Percentiles rank a stretch among this genome's conserved stretches.
phyloP scores from a whole-genome alignment of 2,113 vertebrate species.

The Acrocephalus kingi region DNA sequence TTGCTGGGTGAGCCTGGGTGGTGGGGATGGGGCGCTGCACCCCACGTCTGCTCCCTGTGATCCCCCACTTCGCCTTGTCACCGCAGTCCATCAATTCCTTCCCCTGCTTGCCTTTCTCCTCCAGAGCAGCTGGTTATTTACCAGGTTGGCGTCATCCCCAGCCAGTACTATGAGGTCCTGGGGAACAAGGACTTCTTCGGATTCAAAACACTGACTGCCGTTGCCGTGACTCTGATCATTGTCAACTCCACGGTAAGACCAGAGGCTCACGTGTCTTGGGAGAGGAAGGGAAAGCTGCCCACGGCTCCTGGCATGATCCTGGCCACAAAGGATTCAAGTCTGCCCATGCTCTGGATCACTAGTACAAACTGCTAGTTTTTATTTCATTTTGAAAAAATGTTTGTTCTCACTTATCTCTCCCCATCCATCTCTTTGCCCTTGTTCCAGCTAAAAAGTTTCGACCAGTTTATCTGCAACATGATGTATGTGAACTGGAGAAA shows the following conservation, averaged over 20 bases:
- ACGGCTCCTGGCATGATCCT: neutral
- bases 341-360: neutral
- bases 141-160: slow-evolving; percentile 93
- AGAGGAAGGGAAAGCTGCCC: neutral
- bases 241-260: slow-evolving; percentile 87
- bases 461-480: slow-evolving; percentile 91
- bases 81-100: neutral
- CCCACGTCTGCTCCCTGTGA: rapidly evolving
- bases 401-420: neutral
- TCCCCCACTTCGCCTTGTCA: neutral
- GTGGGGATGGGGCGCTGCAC: neutral
- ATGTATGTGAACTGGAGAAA: slow-evolving; percentile 93
- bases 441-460: slow-evolving; percentile 88
- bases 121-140: slow-evolving; percentile 95
- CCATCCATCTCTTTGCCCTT: neutral
- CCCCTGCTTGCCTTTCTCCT: neutral
- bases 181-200: slow-evolving; percentile 81
- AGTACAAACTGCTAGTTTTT: neutral
- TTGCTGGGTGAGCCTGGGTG: slow-evolving; percentile 80
- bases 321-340: neutral
- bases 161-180: slow-evolving; percentile 90
- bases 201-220: slow-evolving; percentile 80
- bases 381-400: neutral
- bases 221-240: slow-evolving; percentile 83
- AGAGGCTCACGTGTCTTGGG: rapidly evolving